phyloP scores from a whole-genome alignment of 2,113 vertebrate species.

The Globicephala melas region DNA sequence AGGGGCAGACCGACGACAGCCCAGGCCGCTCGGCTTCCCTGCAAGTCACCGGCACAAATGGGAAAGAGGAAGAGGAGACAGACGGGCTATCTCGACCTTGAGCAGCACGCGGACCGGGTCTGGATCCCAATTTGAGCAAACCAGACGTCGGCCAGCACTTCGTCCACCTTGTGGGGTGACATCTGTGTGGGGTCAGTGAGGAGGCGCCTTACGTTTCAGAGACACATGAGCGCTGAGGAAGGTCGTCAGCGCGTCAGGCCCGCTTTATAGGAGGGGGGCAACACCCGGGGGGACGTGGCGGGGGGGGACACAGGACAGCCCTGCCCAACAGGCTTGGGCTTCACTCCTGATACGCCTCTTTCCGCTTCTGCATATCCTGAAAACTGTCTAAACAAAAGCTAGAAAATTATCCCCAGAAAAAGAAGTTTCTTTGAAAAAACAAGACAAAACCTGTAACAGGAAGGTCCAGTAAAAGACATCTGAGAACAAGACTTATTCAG shows the following conservation, averaged over 20 bases:
- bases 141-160: not conserved
- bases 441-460: no score
- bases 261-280: no score
- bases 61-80: not conserved
- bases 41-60: no score
- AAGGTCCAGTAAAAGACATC: not conserved
- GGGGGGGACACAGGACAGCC: no score
- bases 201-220: not conserved
- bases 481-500: no score
- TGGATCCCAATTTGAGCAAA: not conserved
- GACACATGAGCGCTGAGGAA: not conserved
- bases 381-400: not conserved
- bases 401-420: not conserved
- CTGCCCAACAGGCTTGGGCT: no score
- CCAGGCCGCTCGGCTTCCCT: not conserved
- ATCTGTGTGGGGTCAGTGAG: rapidly evolving
- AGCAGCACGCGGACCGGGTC: no score
- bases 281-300: rapidly evolving
- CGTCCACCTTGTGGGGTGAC: not conserved
- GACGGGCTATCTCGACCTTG: rapidly evolving
- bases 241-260: not conserved
- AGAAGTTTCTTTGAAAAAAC: not conserved
- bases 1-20: not conserved
- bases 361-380: not conserved
- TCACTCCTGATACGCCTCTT: no score